Evolutionary conservation across 2,888 invertebrate species (phyloP), one percentile per base, ranked within the genome.

Genomic region (Patella caerulea): DNA sequence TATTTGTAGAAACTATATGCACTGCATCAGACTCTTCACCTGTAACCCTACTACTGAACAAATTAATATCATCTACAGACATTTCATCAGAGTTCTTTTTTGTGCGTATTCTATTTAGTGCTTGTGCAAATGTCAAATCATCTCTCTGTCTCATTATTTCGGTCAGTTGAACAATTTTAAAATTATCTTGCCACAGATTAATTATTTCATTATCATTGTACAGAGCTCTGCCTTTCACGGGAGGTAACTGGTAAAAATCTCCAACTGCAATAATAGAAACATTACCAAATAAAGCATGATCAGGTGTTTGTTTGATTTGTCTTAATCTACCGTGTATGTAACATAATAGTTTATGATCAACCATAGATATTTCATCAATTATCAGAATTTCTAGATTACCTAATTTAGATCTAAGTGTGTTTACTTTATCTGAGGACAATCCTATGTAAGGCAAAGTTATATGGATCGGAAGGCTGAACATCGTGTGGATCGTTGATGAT

Each of bases 1-100:
- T 72, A 75, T 81, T 81, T 34, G 78, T 79, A 52, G 81, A 54
- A 73, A 54, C 78, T 34, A 79, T 75, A 72, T 81, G 78, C n/a
- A 81, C 52, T n/a, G 55, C 69, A 71, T 78, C 72, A 54, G 72
- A 69, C 69, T 74, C 55, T 73, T 24, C 76, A 19, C 71, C 80
- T n/a, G 34, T 78, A 15, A 72, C 73, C 52, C 80, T 70, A 12
- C 72, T 52, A 19, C 71, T 59, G 17, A 80, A 45, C 14, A 79
- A 3, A 53, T 54, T n/a, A 52, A 53, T 55, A 54, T 74, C 76
- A 69, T 73, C 55, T 71, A 19, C 7, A 9, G 2, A 17, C 19
- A 77, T 34, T 14, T 45, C 9, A 14, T 81, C 75, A 17, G 53
- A 53, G 17, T 77, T 79, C 11, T 19, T 72, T 73, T 71, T 78